These are phyloP conservation scores for Troilus luridus DNA, from an alignment of 2,888 invertebrate genomes.

Conservation along the genomic window DNA sequence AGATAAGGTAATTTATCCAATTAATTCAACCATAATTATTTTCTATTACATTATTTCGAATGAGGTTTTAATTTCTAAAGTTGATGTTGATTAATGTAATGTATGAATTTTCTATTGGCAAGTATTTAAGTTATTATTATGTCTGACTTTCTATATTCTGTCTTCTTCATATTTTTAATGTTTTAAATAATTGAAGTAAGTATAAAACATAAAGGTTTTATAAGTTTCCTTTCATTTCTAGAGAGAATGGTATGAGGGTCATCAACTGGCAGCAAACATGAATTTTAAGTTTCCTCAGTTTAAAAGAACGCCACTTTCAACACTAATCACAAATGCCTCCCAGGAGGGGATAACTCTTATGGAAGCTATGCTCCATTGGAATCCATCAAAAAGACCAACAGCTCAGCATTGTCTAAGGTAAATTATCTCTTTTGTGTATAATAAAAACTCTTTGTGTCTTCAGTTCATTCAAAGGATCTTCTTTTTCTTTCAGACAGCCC, in stretches of 20 bases:
- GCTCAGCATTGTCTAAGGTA: conserved; percentile 90
- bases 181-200: no score
- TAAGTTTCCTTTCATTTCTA: conserved; percentile 68
- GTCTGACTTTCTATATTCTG: no score
- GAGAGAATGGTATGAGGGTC: conserved; percentile 96
- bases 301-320: conserved; percentile 83
- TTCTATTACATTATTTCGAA: neutral
- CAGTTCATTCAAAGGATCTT: neutral
- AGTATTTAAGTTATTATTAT: no score
- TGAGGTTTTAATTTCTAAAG: neutral
- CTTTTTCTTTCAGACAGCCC: conserved; percentile 65
- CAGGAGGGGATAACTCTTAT: conserved; percentile 86
- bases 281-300: conserved; percentile 97
- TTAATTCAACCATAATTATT: conserved; percentile 29
- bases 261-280: conserved; percentile 90
- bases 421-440: conserved; percentile 65
- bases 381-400: conserved; percentile 92
- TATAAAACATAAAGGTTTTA: neutral
- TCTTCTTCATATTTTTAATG: no score
- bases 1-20: conserved; percentile 75
- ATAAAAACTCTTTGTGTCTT: neutral
- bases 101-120: no score
- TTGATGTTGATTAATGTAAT: no score
- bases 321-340: conserved; percentile 87
- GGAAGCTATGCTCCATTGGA: conserved; percentile 90